Base-by-base conservation (phyloP, 2,797 vertebrate genomes). In the Megalops cyprinoides region DNA sequence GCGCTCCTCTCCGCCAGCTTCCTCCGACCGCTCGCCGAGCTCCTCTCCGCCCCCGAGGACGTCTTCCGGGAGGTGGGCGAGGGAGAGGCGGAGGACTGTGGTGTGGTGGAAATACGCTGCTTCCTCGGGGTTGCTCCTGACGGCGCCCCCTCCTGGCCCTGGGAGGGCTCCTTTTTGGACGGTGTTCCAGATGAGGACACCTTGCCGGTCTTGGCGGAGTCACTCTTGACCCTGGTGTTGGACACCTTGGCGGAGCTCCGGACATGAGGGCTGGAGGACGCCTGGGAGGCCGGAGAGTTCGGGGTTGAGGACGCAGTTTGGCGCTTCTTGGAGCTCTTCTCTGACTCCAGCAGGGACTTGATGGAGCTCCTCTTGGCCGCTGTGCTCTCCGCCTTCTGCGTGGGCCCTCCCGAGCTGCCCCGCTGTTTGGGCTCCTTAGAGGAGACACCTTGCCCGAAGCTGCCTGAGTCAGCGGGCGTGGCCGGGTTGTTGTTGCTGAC, bases 401-500 rank as follows among this genome's bases (percentile, higher is more conserved):
- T 78, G 14, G 3, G 4, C 39, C 93, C 90, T 76, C 88, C 93
- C 0, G 86, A 84, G n/a, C 93, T 95, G 87, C 87, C 91, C 74
- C 94, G 94, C 34, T 91, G 91, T 73, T 95, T 97, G 80, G 90
- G 93, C 69, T 98, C 98, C 90, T 97, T 97, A 75, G 96, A 91
- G 1, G 96, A 96, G 77, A 95, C 94, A 67, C 94, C 93, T 80
- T 96, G 96, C 28, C 94, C 93, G 67, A 93, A 94, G 83, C 94
- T 93, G 15, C 97, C 97, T 93, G 97, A 96, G 88, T 98, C 97
- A 78, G 97, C 89, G 80, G 96, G 97, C 80, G 96, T 96, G 0
- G 97, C 96, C 89, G 97, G 96, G 89, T 98, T 98, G 92, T 98
- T 99, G 92, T 97, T 99, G 87, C 97, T 97, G 28, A 95, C 92